Base-by-base conservation (phyloP, 2,797 vertebrate genomes). In the Mico argentatus region DNA sequence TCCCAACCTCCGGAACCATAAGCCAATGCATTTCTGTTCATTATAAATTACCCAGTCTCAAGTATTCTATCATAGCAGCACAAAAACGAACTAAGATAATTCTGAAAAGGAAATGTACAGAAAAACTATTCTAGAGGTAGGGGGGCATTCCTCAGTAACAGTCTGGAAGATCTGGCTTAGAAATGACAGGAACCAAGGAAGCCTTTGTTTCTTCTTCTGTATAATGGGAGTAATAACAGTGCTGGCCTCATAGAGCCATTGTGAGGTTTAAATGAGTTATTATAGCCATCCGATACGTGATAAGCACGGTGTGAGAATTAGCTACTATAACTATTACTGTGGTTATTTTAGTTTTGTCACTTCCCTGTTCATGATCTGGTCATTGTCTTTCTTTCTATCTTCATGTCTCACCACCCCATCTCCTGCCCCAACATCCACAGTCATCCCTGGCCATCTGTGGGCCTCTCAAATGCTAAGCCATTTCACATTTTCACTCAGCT, bases 181-280 rank as follows among this genome's bases (percentile, higher is more conserved):
- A 79, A 39, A 50, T 6, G n/a, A 36, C 41, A n/a, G 27, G 36
- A 72, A 44, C 30, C 26, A 24, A 76, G 48, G 15, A 26, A 20
- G 87, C 41, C 77, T 92, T 27, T 1, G 36, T 75, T 79, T 91
- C 11, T 15, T 19, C 12, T 26, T 61, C 89, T 82, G 41, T n/a
- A 1, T n/a, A 44, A 61, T 30, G 77, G 88, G 67, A 2, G 0
- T 5, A 14, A 36, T 7, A 26, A 4, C 1, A 9, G 1, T 0
- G 5, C 6, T 27, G 2, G 22, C 72, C n/a, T 85, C 57, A 0
- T 0, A 1, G 57, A 13, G 44, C 30, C 1, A 0, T 0, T 0
- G 48, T 0, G 22, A 55, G 67, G 9, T 7, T 5, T 11, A 14
- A 19, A 0, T 2, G 36, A 64, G 48, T 36, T 30, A 19, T 10